Evolutionary conservation across 2,888 invertebrate genomes (phyloP).

Genomic region (Gonocerus acuteangulatus): DNA sequence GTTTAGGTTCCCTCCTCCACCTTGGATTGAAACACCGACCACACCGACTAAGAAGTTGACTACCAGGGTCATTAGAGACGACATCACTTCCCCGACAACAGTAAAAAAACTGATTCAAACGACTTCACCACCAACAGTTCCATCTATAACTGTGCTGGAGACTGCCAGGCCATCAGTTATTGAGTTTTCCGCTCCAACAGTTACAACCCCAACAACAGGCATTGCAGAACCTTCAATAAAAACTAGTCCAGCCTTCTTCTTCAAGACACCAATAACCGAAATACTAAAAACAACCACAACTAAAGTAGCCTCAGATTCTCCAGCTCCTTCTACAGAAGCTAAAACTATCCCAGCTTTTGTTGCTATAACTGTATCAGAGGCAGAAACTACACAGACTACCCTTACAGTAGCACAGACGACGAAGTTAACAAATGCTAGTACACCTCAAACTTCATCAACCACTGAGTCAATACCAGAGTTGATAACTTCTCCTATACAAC

Average conservation of each 20-base stretch:
- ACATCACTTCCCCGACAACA: not conserved
- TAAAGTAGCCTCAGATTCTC: not conserved
- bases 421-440: not conserved
- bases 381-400: not conserved
- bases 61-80: not conserved
- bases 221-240: not conserved
- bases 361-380: not conserved
- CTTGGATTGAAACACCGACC: slow-evolving; percentile 5
- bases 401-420: not conserved
- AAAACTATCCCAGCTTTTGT: no score
- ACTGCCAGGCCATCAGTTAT: not conserved
- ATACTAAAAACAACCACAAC: not conserved
- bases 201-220: not conserved
- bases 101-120: not conserved
- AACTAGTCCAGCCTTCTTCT: no score
- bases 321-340: not conserved
- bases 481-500: no score
- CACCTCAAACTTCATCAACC: not conserved
- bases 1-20: slow-evolving; percentile 14
- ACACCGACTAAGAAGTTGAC: slow-evolving; percentile 4
- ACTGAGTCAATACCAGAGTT: not conserved
- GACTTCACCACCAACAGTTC: not conserved
- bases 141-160: not conserved
- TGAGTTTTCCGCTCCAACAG: not conserved
- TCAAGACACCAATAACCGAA: no score